A percentile compares a stretch with the other conserved stretches of the same genome.
phyloP scores from a whole-genome alignment of 2,888 invertebrate genomes.

The Drosophila dives region DNA sequence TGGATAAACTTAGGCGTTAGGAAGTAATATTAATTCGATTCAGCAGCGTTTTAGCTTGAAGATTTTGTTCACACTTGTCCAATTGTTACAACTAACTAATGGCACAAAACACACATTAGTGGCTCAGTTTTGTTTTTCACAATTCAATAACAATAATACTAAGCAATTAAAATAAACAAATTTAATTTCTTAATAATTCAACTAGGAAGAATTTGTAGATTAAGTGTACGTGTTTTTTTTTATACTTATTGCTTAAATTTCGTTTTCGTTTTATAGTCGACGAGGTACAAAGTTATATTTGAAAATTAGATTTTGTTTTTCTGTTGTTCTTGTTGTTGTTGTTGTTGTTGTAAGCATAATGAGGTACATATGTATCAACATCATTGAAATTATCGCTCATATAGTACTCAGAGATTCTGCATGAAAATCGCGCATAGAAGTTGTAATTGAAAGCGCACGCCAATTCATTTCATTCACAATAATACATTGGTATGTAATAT shows the following conservation, averaged over 20 bases:
- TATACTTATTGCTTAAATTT: constrained; percentile 49
- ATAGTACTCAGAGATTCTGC: constrained; percentile 45
- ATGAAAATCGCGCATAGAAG: constrained; percentile 51
- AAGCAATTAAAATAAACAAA: constrained; percentile 61
- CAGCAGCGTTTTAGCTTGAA: constrained; percentile 62
- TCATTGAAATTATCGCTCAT: constrained; percentile 64
- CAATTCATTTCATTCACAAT: constrained; percentile 25
- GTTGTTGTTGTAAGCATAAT: constrained; percentile 70
- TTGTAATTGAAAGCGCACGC: constrained; percentile 41
- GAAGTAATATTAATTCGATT: constrained; percentile 62
- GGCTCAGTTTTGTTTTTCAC: constrained; percentile 29
- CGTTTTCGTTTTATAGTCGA: constrained; percentile 58
- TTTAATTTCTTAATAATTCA: constrained; percentile 61
- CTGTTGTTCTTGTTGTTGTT: constrained; percentile 45
- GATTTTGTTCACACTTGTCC: constrained; percentile 74
- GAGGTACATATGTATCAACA: constrained; percentile 78
- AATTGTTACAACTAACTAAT: constrained; percentile 56
- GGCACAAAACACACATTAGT: constrained; percentile 52
- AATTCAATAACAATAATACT: constrained; percentile 41
- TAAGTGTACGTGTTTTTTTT: constrained; percentile 58
- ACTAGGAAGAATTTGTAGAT: constrained; percentile 68
- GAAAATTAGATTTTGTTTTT: constrained; percentile 67
- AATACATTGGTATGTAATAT: constrained; percentile 16
- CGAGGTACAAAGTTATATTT: constrained; percentile 78
- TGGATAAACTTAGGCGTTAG: constrained; percentile 42